Evolutionary conservation across 2,797 vertebrate genomes (phyloP), one percentile per base, ranked within the genome.

Genomic region (Hoplostethus mediterraneus): DNA sequence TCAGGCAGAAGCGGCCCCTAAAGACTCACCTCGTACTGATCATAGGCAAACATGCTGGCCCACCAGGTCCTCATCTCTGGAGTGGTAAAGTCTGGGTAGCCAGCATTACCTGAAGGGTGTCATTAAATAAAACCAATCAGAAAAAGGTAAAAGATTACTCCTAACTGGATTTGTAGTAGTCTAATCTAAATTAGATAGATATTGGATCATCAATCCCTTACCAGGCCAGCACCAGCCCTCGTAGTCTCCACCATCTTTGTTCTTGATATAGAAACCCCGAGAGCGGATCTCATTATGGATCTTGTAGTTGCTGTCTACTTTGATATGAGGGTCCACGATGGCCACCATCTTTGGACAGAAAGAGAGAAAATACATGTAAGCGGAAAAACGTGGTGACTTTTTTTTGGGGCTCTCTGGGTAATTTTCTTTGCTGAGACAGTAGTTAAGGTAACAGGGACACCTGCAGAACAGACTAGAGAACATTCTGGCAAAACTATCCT

Each of bases 161-260:
- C 10, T n/a, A 2, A 47, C 10, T 42, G 40, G 45, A 14, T 47
- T 47, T 4, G 4, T 47, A 47, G n/a, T 13, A 54, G 52, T 54
- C 5, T 25, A 30, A 54, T 14, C 31, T 30, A 30, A 54, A 13
- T 30, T 8, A 21, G n/a, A 63, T 2, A 48, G 3, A 62, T 57
- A 4, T 10, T 6, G 13, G 21, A 30, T 38, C 25, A 1, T 52
- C 16, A 21, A 31, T 74, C 25, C 73, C 85, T 83, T 85, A 99
- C 97, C 97, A 67, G 97, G 97, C 97, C 97, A 98, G 75, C 97
- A 98, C 97, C 97, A 99, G 81, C 97, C 97, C 86, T 99, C 97
- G 0, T 98, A 98, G 89, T 98, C 96, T 16, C 77, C 92, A 1
- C 97, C 96, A 4, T 97, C 96, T 80, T 96, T 96, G n/a, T 94